Conservation (phyloP, 2,888 invertebrate species). For the Hypomecis atomaria region DNA sequence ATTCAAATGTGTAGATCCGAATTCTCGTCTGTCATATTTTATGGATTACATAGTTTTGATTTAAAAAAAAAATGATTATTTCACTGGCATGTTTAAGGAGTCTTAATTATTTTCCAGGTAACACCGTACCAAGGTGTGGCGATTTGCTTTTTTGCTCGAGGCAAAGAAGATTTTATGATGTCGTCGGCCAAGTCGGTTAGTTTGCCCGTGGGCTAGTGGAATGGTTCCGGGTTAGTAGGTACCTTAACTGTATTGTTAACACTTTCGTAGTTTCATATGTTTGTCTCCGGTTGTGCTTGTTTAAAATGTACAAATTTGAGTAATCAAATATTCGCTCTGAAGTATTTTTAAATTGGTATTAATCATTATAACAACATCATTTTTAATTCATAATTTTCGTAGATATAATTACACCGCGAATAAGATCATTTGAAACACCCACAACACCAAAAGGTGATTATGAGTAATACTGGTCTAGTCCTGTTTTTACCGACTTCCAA, state of each 20-base stretch:
- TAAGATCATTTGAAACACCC: too few species aligned
- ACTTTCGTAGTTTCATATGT: slow-evolving; percentile 34
- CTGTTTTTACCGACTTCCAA: too few species aligned
- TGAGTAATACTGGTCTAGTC: too few species aligned
- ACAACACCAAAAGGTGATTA: too few species aligned
- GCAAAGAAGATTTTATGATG: slow-evolving; percentile 47
- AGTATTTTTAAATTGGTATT: too few species aligned
- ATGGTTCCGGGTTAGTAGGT: slow-evolving; percentile 41
- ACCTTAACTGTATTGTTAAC: slow-evolving; percentile 40
- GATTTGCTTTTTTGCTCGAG: slow-evolving; percentile 61
- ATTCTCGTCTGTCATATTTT: too few species aligned
- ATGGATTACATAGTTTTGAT: too few species aligned
- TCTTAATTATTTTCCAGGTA: slow-evolving; percentile 6
- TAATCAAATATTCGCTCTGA: too few species aligned
- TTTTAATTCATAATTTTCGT: too few species aligned
- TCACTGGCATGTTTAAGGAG: neutral
- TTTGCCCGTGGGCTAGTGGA: slow-evolving; percentile 44
- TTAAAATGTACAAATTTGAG: neutral
- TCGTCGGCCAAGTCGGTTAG: slow-evolving; percentile 45
- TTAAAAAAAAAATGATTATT: neutral
- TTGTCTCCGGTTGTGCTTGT: slow-evolving; percentile 1
- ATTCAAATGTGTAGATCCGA: too few species aligned
- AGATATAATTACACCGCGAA: too few species aligned
- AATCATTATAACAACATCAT: too few species aligned
- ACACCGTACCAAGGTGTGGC: slow-evolving; percentile 61